Evolutionary conservation across 2,113 vertebrate genomes (phyloP).

Genomic region (Cyanoramphus novaezelandiae): DNA sequence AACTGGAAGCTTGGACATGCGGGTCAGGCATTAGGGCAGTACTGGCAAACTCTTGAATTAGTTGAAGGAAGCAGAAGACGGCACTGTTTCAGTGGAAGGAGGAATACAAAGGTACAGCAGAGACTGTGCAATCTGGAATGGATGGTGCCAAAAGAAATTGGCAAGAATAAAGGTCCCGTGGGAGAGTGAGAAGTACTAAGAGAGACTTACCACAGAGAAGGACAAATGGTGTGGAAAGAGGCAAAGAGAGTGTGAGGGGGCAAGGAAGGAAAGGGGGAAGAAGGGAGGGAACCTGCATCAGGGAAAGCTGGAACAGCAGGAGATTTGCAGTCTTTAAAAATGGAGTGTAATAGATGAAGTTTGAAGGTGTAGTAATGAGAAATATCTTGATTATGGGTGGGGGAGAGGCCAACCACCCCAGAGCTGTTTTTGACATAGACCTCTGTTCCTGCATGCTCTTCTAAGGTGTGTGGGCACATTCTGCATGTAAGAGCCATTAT

Average conservation of each 20-base stretch:
- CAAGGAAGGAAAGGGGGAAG: background rate
- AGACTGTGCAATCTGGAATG: accelerated
- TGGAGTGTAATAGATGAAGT: background rate
- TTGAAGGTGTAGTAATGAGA: background rate
- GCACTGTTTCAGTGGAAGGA: background rate
- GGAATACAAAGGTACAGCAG: background rate
- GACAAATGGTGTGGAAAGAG: background rate
- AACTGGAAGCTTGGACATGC: background rate
- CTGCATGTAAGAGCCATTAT: background rate
- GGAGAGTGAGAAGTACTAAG: background rate
- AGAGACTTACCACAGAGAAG: background rate
- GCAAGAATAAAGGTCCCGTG: background rate
- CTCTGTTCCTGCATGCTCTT: background rate
- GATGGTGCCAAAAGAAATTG: background rate
- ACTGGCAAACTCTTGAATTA: background rate
- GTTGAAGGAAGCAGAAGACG: background rate
- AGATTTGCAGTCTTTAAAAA: background rate
- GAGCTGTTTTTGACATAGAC: background rate
- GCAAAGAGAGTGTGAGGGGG: background rate
- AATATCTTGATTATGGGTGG: background rate
- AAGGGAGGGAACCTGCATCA: background rate
- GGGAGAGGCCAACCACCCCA: background rate
- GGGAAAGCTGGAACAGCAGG: background rate
- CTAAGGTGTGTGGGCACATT: background rate
- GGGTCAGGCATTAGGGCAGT: background rate